Evolutionary conservation across 2,888 invertebrate species (phyloP).

Genomic region (Nesidiocoris tenuis): DNA sequence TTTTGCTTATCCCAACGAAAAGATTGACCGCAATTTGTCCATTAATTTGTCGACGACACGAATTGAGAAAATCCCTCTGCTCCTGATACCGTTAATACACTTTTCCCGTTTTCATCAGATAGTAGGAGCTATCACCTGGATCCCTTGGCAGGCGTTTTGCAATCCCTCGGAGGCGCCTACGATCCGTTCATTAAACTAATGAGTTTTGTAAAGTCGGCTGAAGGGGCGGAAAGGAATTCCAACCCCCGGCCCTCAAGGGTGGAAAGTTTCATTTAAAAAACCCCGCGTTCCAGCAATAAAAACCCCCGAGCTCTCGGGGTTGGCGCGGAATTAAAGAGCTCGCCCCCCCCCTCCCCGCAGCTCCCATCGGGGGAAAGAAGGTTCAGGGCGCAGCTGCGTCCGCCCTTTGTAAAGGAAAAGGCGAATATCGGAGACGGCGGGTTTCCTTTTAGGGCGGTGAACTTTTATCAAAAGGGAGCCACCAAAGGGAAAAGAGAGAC

Average conservation of each 20-base stretch:
- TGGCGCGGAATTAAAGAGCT: conserved; percentile 26
- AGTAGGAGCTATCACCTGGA: too few species aligned
- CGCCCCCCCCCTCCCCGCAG: not conserved
- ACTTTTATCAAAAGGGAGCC: conserved; percentile 26
- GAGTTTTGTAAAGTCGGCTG: conserved; percentile 28
- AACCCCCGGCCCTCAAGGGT: not conserved
- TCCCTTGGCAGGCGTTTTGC: not conserved
- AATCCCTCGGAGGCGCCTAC: conserved; percentile 4
- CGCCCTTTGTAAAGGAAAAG: conserved; percentile 8
- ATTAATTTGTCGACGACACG: too few species aligned
- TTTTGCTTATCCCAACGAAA: too few species aligned
- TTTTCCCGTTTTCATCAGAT: not conserved
- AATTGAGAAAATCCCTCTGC: too few species aligned
- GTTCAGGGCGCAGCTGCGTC: conserved; percentile 32
- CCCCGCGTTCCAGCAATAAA: conserved; percentile 13
- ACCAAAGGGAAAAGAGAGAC: conserved; percentile 13
- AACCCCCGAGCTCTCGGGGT: conserved; percentile 10
- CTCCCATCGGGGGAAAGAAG: conserved; percentile 7
- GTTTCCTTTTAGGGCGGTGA: conserved; percentile 31
- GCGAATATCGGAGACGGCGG: conserved; percentile 1
- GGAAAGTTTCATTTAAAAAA: conserved; percentile 25
- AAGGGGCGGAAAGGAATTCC: not conserved
- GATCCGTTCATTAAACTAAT: conserved; percentile 27
- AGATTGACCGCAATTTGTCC: too few species aligned
- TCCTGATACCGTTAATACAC: too few species aligned